Conservation (phyloP, 2,113 vertebrate species). For the rabbit (Oryctolagus cuniculus) region mOryCun1.1 NC_091434.1:116781001-116781500, state of each 20-base stretch:
- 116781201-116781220: background rate
- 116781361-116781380: background rate
- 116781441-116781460: background rate
- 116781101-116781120: too few species aligned
- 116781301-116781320: background rate
- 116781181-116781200: background rate
- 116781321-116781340: background rate
- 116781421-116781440: background rate
- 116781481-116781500: background rate
- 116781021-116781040: slow-evolving; percentile 52
- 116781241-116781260: background rate
- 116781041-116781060: background rate
- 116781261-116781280: background rate
- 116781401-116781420: background rate
- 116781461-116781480: background rate
- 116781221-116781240: background rate
- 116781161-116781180: background rate
- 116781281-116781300: background rate
- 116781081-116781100: background rate
- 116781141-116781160: background rate
- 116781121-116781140: background rate
- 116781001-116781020: background rate
- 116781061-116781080: background rate
- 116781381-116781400: background rate
- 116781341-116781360: background rate